Conservation (phyloP, 2,888 invertebrate genomes). For the Therioaphis trifolii region DNA sequence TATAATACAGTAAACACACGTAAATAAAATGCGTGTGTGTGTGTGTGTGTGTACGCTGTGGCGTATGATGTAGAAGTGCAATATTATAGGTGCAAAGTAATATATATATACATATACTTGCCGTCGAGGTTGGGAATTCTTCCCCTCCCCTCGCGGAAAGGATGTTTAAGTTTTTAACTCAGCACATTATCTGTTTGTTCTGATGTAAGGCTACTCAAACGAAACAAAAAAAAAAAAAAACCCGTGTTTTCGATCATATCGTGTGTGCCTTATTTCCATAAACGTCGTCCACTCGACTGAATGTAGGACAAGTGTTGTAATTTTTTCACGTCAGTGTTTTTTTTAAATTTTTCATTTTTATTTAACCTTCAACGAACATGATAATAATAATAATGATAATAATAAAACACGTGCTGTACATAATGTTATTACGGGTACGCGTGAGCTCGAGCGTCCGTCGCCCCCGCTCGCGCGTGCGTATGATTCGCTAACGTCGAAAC, state of each 20-base stretch:
- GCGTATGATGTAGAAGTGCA: neutral
- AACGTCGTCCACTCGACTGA: neutral
- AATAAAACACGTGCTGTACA: too few relatives aligned
- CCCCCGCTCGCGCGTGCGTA: too few relatives aligned
- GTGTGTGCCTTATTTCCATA: slow-evolving; percentile 10
- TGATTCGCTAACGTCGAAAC: too few relatives aligned
- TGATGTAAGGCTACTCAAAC: slow-evolving; percentile 5
- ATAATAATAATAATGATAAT: too few relatives aligned
- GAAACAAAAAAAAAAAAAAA: slow-evolving; percentile 12
- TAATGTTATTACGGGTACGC: too few relatives aligned
- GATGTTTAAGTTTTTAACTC: slow-evolving; percentile 46
- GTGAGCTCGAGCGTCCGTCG: too few relatives aligned
- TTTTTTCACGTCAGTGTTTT: neutral
- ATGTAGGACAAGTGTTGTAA: slow-evolving; percentile 10
- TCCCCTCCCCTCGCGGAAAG: neutral
- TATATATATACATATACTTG: too few relatives aligned
- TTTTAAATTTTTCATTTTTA: neutral
- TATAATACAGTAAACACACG: too few relatives aligned
- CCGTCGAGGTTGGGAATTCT: neutral
- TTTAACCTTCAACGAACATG: neutral
- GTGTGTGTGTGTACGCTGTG: neutral
- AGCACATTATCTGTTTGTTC: slow-evolving; percentile 47
- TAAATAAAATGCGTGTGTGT: neutral
- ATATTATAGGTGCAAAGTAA: neutral
- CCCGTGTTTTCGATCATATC: slow-evolving; percentile 26